Evolutionary conservation across 1,140 invertebrate species (phyloP).

Genomic region (Drosophila leontia): DNA sequence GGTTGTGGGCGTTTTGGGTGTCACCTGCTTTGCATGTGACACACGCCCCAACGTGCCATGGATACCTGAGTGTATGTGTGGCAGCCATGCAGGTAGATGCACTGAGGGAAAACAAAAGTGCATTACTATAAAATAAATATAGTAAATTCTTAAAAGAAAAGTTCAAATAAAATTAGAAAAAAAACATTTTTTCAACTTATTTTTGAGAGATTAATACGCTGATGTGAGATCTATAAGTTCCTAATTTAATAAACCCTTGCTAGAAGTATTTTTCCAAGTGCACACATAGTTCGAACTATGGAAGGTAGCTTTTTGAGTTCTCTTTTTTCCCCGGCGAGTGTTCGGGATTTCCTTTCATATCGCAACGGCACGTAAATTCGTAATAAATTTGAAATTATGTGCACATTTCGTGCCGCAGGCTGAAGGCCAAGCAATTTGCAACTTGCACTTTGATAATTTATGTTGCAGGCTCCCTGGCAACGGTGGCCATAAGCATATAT

Average conservation of each 20-base stretch:
- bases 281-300: constrained; percentile 1
- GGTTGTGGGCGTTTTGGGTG: constrained; percentile 35
- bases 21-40: constrained; percentile 75
- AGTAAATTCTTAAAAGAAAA: not conserved
- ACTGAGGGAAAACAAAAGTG: constrained; percentile 14
- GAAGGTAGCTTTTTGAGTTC: constrained; percentile 2
- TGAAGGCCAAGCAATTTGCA: constrained; percentile 80
- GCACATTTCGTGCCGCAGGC: constrained; percentile 71
- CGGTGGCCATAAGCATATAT: constrained; percentile 57
- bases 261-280: constrained; percentile 3
- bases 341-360: constrained; percentile 61
- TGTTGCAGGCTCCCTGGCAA: constrained; percentile 58
- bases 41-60: constrained; percentile 69
- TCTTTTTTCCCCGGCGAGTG: constrained; percentile 11
- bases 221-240: no score
- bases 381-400: constrained; percentile 83
- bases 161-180: no score
- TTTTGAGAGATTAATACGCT: not conserved
- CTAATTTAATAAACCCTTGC: not conserved
- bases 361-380: constrained; percentile 73
- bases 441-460: constrained; percentile 82
- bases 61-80: constrained; percentile 55
- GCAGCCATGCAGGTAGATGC: constrained; percentile 26
- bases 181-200: no score
- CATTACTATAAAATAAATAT: not conserved